Evolutionary conservation across 2,888 invertebrate genomes (phyloP).

Genomic region (Campaea margaritaria): DNA sequence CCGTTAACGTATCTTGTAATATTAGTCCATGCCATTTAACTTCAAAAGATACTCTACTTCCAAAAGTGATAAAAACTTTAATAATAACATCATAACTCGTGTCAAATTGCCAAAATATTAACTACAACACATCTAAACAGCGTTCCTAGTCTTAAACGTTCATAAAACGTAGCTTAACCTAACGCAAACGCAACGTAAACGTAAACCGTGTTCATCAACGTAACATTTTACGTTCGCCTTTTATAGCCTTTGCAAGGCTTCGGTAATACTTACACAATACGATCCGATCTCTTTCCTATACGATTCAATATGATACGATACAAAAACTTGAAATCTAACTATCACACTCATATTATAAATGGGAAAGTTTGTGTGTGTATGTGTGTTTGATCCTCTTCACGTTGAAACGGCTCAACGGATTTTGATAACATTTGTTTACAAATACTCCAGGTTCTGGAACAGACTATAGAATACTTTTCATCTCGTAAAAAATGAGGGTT

Average conservation of each 20-base stretch:
- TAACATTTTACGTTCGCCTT: constrained; percentile 52
- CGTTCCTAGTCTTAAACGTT: constrained; percentile 20
- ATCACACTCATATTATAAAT: too few relatives aligned
- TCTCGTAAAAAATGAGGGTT: too few relatives aligned
- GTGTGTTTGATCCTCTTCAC: too few relatives aligned
- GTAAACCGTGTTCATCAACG: constrained; percentile 55
- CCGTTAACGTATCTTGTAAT: too few relatives aligned
- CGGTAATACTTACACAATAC: constrained; percentile 24
- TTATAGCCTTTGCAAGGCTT: constrained; percentile 52
- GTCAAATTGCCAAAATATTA: constrained; percentile 31
- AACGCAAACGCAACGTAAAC: constrained; percentile 54
- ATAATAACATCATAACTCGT: constrained; percentile 20
- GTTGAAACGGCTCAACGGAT: too few relatives aligned
- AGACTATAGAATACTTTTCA: too few relatives aligned
- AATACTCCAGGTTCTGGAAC: too few relatives aligned
- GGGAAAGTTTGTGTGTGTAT: too few relatives aligned
- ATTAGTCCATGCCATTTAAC: not conserved
- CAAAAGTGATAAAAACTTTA: constrained; percentile 22
- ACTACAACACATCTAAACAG: constrained; percentile 26
- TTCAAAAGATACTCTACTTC: not conserved
- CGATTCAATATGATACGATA: too few relatives aligned
- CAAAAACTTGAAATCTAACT: too few relatives aligned
- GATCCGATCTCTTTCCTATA: not conserved
- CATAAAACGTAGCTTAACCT: constrained; percentile 37
- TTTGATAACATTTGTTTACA: too few relatives aligned